Evolutionary conservation across 2,888 invertebrate genomes (phyloP).

Genomic region (Eustalomyia histrio): DNA sequence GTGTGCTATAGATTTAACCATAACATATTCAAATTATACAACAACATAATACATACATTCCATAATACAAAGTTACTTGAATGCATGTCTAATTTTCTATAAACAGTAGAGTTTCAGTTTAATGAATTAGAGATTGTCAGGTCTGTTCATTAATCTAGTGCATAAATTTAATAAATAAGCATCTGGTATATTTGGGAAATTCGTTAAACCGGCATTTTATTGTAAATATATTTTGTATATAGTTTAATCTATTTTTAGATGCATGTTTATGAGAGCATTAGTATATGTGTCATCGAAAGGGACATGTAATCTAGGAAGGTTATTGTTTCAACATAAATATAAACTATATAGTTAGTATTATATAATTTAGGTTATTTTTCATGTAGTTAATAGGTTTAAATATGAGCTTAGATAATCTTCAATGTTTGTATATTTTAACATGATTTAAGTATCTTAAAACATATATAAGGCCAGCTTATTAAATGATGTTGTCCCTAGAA

Average conservation of each 20-base stretch:
- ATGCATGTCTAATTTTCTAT: neutral
- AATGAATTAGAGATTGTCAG: too few relatives aligned
- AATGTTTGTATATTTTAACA: conserved; percentile 22
- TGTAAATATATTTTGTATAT: too few relatives aligned
- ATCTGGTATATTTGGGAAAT: too few relatives aligned
- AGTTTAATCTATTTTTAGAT: conserved; percentile 9
- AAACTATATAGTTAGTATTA: neutral
- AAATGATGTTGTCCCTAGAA: too few relatives aligned
- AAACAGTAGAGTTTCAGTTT: neutral
- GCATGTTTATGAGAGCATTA: conserved; percentile 28
- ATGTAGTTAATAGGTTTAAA: conserved; percentile 20
- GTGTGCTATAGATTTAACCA: conserved; percentile 25
- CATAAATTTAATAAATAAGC: too few relatives aligned
- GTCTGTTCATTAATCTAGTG: too few relatives aligned
- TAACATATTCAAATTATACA: conserved; percentile 50
- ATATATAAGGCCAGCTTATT: too few relatives aligned
- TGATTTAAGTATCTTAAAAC: neutral
- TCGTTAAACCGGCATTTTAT: too few relatives aligned
- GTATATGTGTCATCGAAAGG: neutral
- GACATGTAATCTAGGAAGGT: neutral
- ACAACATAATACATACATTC: conserved; percentile 15
- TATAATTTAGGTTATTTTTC: conserved; percentile 23
- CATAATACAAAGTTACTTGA: neutral
- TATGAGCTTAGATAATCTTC: conserved; percentile 32
- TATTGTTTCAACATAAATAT: neutral